Base-by-base conservation (phyloP, 2,888 invertebrate genomes). In the Acronicta alni region DNA sequence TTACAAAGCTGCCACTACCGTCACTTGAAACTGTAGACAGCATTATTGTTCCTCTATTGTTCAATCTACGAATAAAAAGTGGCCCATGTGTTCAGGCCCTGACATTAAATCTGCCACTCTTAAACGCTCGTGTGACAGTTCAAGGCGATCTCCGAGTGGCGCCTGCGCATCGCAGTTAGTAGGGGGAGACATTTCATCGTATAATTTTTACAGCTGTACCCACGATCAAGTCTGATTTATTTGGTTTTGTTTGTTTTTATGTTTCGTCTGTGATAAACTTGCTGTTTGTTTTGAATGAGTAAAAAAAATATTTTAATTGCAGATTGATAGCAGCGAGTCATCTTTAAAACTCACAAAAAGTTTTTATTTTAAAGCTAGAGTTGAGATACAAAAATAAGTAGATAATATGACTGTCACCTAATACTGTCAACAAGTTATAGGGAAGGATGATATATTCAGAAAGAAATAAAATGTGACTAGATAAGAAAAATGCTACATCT, bases 131-230 rank as follows among this genome's bases (percentile, higher is more conserved):
- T 83, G 69, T 83, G 91, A 90, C 91, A 89, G 88, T 87, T 89
- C 88, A 91, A 91, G 90, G 82, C 76, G 74, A 67, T 62, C 59
- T 53, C 57, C 35, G 26, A 57, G 77, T 78, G 84, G 87, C 87
- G 87, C 85, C 84, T 80, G 85, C 72, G 75, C 74, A 72, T 67
- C 75, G 57, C 73, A 71, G 56, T 71, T 63, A 59, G 61, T 60
- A 61, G 81, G 79, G 79, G 81, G 83, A 77, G 79, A 79, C 70
- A 83, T 86, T 83, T 86, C 77, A 85, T 79, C 75, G 73, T 83
- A 89, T 90, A 83, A 89, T 89, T 90, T 91, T 90, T 88, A 90
- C 92, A 92, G 91, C 90, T 91, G 91, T 87, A 84, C 72, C 77
- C 75, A 75, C 77, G 70, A 81, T 87, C 83, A 85, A 80, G 75